Evolutionary conservation across 1,140 invertebrate genomes (phyloP).

Genomic region (Schlechtendalia chinensis): DNA sequence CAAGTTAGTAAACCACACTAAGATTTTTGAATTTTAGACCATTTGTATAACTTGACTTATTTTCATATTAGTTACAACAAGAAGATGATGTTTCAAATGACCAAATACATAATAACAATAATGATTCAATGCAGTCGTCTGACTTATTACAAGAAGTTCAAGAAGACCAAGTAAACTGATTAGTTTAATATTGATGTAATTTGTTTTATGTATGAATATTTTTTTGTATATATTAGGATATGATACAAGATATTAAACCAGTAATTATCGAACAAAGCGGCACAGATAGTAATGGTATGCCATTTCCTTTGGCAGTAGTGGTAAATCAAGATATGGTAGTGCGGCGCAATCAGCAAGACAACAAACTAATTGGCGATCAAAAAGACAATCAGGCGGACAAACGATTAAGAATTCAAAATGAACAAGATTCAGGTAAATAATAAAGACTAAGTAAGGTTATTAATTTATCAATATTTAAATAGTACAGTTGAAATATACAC

Average conservation of each 20-base stretch:
- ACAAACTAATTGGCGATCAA: slow-evolving; percentile 44
- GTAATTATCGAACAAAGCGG: slow-evolving; percentile 51
- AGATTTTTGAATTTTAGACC: neutral
- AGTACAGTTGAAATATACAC: too few relatives aligned
- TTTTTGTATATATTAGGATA: slow-evolving; percentile 42
- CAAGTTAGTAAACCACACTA: slow-evolving; percentile 55
- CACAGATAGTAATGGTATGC: slow-evolving; percentile 55
- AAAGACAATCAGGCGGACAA: slow-evolving; percentile 47
- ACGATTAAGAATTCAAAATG: slow-evolving; percentile 48
- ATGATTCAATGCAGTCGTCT: slow-evolving; percentile 46
- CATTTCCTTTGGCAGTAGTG: slow-evolving; percentile 60
- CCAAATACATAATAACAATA: slow-evolving; percentile 46
- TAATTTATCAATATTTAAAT: neutral
- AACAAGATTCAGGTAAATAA: slow-evolving; percentile 41
- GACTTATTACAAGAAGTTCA: slow-evolving; percentile 42
- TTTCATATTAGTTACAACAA: slow-evolving; percentile 30
- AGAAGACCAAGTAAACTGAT: slow-evolving; percentile 40
- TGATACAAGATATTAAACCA: slow-evolving; percentile 54
- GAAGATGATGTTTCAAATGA: slow-evolving; percentile 48
- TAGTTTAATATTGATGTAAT: too few relatives aligned
- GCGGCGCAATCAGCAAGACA: slow-evolving; percentile 48
- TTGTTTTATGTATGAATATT: neutral
- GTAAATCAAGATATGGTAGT: slow-evolving; percentile 56
- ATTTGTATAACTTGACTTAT: neutral
- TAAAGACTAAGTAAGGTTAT: neutral